Conservation (phyloP, 2,888 invertebrate genomes). For the Himalopsyche anomala region DNA sequence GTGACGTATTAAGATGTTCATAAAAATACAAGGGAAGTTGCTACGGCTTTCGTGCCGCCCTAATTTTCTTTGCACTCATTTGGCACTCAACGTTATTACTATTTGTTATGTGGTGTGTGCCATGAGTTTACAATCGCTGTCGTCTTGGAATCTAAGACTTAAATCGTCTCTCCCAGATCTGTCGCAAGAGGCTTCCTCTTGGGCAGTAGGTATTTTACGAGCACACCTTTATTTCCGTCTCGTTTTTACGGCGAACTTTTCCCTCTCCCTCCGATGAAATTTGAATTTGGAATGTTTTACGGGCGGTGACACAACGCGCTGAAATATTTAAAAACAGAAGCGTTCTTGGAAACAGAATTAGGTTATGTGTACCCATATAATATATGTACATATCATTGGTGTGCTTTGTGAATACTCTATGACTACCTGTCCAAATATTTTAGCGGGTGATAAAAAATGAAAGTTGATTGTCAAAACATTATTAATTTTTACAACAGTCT, state of each 20-base stretch:
- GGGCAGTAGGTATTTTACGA: conserved; percentile 9
- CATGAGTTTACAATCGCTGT: background rate
- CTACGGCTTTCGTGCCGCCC: too few relatives aligned
- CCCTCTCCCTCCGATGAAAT: background rate
- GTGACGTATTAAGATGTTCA: too few relatives aligned
- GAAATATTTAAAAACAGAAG: conserved; percentile 31
- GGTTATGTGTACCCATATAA: conserved; percentile 1
- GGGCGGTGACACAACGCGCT: conserved; percentile 9
- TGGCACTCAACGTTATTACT: too few relatives aligned
- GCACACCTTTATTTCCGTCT: conserved; percentile 26
- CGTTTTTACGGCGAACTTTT: background rate
- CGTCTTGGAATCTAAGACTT: background rate
- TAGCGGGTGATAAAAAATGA: too few relatives aligned
- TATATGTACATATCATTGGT: too few relatives aligned
- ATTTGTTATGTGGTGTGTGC: background rate
- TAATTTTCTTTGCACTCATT: too few relatives aligned
- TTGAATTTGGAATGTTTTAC: conserved; percentile 16
- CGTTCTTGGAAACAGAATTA: conserved; percentile 22
- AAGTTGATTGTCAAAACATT: too few relatives aligned
- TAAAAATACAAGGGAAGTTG: too few relatives aligned
- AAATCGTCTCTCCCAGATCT: background rate
- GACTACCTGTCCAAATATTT: too few relatives aligned
- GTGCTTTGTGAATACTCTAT: too few relatives aligned
- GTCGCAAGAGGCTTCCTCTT: background rate
- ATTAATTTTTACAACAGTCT: too few relatives aligned